Base-by-base conservation (phyloP, 2,113 vertebrate genomes). In the Harpagus bidentatus region DNA sequence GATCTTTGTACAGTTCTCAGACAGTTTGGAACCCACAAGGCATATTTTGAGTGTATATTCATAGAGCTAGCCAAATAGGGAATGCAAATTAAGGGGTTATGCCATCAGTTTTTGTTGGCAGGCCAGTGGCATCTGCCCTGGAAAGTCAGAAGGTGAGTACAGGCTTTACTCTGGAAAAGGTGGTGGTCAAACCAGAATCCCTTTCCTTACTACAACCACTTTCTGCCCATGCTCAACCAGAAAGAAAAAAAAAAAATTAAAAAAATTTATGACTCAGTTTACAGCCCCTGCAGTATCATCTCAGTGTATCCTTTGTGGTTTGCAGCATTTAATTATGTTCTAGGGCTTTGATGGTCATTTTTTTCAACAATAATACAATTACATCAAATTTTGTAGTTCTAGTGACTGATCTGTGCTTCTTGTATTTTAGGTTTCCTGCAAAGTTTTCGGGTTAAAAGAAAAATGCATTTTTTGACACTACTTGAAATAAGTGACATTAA, bases 401-500 rank as follows among this genome's bases (percentile, higher is more conserved):
- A 42, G 16, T 84, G 55, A 79, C 15, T 66, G 17, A 78, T 56
- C 9, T 66, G 38, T 77, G 2, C 9, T 82, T 38, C 36, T 66
- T 88, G 34, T 26, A 63, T 34, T 56, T 80, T 38, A 42, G 8
- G 15, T 50, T 92, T 94, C 16, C 77, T 89, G 73, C 20, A 77
- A 93, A 89, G 19, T 34, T 92, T 93, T 78, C 0, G 2, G 18
- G 31, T 50, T 22, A 55, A 65, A 82, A 45, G 40, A 92, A 79
- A 88, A 67, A 63, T 56, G 8, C 20, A 1, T 25, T 86, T 82
- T 82, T 69, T 91, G 29, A 82, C 38, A 45, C 26, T 66, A 67
- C 29, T 10, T 86, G 43, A 81, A 94, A 69, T 81, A 90, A 96
- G 56, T 87, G 84, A 92, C 10, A 13, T 86, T 95, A 86, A 94